Evolutionary conservation across 2,113 vertebrate genomes (phyloP).

Genomic region (Oxygymnocypris stewartii): DNA sequence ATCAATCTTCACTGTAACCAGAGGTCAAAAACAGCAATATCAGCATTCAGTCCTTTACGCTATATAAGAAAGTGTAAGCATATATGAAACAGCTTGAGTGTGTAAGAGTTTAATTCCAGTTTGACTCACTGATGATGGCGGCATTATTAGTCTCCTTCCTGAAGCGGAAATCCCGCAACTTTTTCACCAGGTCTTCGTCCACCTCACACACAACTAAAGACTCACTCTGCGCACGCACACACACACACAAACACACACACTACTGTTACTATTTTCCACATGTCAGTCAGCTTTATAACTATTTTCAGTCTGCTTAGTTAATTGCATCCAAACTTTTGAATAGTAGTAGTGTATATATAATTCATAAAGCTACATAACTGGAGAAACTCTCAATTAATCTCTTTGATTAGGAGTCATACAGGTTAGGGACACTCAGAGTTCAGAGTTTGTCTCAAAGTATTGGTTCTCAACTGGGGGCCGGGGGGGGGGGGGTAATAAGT

Average conservation of each 20-base stretch:
- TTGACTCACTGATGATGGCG: constrained; percentile 92
- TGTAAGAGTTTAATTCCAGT: neutral
- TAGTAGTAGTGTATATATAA: neutral
- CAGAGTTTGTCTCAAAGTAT: neutral
- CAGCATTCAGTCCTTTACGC: neutral
- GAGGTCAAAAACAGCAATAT: constrained; percentile 1
- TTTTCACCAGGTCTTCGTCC: constrained; percentile 90
- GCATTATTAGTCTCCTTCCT: constrained; percentile 98
- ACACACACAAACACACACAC: neutral
- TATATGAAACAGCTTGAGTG: neutral
- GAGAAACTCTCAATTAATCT: neutral
- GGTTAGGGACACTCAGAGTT: neutral
- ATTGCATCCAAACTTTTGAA: neutral
- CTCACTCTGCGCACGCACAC: constrained; percentile 92
- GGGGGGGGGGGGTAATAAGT: neutral
- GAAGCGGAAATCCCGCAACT: constrained; percentile 92
- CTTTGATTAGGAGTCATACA: neutral
- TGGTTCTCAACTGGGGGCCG: neutral
- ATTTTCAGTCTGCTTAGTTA: neutral
- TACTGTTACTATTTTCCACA: neutral
- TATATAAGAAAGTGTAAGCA: neutral
- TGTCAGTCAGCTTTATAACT: neutral
- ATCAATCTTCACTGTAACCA: constrained; percentile 91
- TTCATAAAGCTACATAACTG: neutral
- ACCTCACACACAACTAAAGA: constrained; percentile 96